Percentiles rank a stretch among this genome's conserved stretches.
These are phyloP conservation scores for Cryptophagus acutangulus DNA, from an alignment of 2,888 invertebrate genomes.

Conservation along the genomic window DNA sequence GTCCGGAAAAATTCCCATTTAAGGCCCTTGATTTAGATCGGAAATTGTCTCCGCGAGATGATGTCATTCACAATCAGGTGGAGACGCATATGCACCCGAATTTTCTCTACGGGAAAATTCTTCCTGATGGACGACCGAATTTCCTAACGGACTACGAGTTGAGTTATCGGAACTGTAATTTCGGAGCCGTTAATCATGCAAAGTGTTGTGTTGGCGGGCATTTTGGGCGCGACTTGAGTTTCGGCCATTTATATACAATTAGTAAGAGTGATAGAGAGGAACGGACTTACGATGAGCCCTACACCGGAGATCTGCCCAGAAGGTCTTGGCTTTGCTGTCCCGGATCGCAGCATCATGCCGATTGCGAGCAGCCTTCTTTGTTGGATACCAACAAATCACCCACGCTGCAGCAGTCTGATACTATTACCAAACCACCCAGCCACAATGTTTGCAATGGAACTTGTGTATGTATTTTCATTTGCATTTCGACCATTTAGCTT, in stretches of 20 bases:
- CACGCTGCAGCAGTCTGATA: conserved; percentile 30
- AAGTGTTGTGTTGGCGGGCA: conserved; percentile 42
- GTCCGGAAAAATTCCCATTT: conserved; percentile 49
- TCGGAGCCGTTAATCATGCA: conserved; percentile 33
- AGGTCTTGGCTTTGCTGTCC: conserved; percentile 52
- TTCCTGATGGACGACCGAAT: conserved; percentile 37
- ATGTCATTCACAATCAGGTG: conserved; percentile 22
- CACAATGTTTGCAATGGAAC: conserved; percentile 35
- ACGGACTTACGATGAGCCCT: conserved; percentile 48
- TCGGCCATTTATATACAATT: conserved; percentile 50
- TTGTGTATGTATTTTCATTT: conserved; percentile 40
- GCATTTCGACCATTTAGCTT: too few relatives aligned
- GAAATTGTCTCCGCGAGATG: conserved; percentile 18
- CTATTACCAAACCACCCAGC: conserved; percentile 36
- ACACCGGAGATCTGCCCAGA: conserved; percentile 43
- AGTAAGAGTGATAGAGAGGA: conserved; percentile 47
- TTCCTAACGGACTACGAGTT: conserved; percentile 40
- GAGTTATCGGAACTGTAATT: conserved; percentile 37
- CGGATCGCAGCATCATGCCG: conserved; percentile 41
- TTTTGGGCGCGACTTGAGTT: conserved; percentile 37
- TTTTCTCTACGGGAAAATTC: conserved; percentile 37
- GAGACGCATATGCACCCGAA: conserved; percentile 40
- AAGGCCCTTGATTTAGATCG: conserved; percentile 16
- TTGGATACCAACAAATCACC: conserved; percentile 35
- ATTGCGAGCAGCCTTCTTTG: conserved; percentile 42